Base-by-base conservation (phyloP, 2,797 vertebrate genomes). In the Esox masquinongy region DNA sequence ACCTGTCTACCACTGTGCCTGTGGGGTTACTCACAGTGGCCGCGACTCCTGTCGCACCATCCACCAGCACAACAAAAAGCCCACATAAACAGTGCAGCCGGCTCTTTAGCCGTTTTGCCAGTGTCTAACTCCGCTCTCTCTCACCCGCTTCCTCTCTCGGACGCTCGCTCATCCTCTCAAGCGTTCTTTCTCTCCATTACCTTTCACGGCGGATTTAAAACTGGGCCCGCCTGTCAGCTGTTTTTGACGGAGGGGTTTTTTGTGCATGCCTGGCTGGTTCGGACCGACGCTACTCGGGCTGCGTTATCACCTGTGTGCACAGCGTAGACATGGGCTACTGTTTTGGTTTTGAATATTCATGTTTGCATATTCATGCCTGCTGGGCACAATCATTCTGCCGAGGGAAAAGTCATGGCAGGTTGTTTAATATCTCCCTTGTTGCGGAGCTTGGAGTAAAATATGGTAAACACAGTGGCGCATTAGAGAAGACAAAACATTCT, bases 321-420 rank as follows among this genome's bases (percentile, higher is more conserved):
- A 49, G 78, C 61, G 51, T 69, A 68, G 50, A 73, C 74, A 82
- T 67, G 63, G 70, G 74, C 78, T 77, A 74, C 39, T 50, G 69
- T 61, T 50, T n/a, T 53, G 53, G 39, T 76, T 72, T 77, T 84
- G 78, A 86, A 86, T 82, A 86, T 86, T 85, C 83, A 84, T 77
- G 70, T 82, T 82, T 75, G 72, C 70, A 76, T 77, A 75, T 81
- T 80, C 68, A 72, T 70, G 74, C 77, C 82, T 74, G 77, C 69
- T 66, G 63, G 71, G 66, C 79, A 70, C 69, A 74, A 82, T 49
- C 15, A 73, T 80, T 74, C 51, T 82, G 73, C 66, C 22, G 19
- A 16, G 34, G 53, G 74, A 75, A 59, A 78, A 68, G 49, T 80
- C 49, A 72, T 49, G 29, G 70, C 73, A 77, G 77, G 68, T 17